Base-by-base conservation (phyloP, 2,113 vertebrate genomes). In the Calidris pugnax region DNA sequence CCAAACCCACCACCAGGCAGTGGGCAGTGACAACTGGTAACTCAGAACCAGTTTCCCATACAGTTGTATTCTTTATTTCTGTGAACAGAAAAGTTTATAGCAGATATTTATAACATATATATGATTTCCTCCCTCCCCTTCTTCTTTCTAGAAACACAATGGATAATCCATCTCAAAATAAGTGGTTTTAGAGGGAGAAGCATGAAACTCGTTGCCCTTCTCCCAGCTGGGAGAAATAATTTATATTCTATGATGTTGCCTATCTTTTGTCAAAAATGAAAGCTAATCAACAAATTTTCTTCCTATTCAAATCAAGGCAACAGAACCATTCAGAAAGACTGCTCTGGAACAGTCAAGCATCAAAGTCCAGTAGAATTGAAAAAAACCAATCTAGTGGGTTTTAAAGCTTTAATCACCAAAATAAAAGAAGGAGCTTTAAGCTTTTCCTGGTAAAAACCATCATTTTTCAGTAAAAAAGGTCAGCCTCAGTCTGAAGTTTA, bases 91-190 rank as follows among this genome's bases (percentile, higher is more conserved):
- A 68, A 12, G 2, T 57, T 88, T 55, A 50, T 16, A 45, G 28
- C 33, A 74, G 15, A 48, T 33, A n/a, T 57, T 88, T 55, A 50
- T 16, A 45, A 26, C 33, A 74, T 13, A 48, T 33, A 37, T 0
- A 6, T 30, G 55, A 7, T 50, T 24, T 20, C 8, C 4, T 4
- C 10, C 14, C 5, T 7, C 17, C 1, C 4, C 11, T 14, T 15
- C 47, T 72, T 32, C 59, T 72, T 62, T 81, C 41, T 87, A 41
- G 47, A 74, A 85, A 62, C 4, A 27, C 53, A 13, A 7, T 69
- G 10, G 14, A 24, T 68, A 79, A 47, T 64, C 12, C 19, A 50
- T 14, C 32, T 85, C n/a, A n/a, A 78, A 39, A 35, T n/a, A 56
- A 43, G 8, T 50, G 7, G 3, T 41, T 87, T 78, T 57, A 67